phyloP scores from a whole-genome alignment of 2,888 invertebrate genomes.

The Diaprepes abbreviatus region DNA sequence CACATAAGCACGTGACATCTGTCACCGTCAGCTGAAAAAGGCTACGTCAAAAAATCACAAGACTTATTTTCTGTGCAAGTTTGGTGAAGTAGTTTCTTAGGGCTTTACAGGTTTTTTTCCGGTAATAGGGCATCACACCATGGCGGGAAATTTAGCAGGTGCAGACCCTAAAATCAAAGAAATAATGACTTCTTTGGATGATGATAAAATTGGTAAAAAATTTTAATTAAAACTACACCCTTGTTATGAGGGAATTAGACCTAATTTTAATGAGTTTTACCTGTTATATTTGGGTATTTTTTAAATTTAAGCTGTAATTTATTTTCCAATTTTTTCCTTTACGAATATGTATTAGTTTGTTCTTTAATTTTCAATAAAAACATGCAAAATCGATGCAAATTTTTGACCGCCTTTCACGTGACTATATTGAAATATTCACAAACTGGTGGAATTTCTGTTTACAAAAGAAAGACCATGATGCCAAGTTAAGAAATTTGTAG shows the following conservation, averaged over 20 bases:
- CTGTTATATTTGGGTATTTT: neutral
- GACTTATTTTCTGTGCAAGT: conserved; percentile 46
- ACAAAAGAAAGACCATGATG: conserved; percentile 3
- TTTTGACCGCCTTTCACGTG: conserved; percentile 30
- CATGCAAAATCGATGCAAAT: conserved; percentile 25
- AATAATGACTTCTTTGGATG: conserved; percentile 82
- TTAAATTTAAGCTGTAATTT: neutral
- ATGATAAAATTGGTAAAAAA: conserved; percentile 86
- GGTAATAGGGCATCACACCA: conserved; percentile 14
- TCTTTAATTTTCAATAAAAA: conserved; percentile 30
- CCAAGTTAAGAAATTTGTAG: neutral
- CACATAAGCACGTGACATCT: conserved; percentile 14
- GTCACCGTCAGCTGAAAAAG: conserved; percentile 28
- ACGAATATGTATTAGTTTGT: too few relatives aligned
- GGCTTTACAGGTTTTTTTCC: neutral
- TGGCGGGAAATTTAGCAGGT: conserved; percentile 52
- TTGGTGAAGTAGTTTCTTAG: conserved; percentile 4
- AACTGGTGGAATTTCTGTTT: conserved; percentile 21
- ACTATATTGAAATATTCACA: conserved; percentile 8
- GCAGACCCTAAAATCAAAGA: conserved; percentile 75
- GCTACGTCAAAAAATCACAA: conserved; percentile 59
- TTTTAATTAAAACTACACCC: conserved; percentile 27
- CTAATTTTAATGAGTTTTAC: conserved; percentile 19
- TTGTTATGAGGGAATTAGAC: conserved; percentile 17
- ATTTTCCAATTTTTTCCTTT: too few relatives aligned